A percentile compares a stretch with the other conserved stretches of the same genome.
phyloP scores from a whole-genome alignment of 2,797 vertebrate genomes.

The Sebastes vulpes region DNA sequence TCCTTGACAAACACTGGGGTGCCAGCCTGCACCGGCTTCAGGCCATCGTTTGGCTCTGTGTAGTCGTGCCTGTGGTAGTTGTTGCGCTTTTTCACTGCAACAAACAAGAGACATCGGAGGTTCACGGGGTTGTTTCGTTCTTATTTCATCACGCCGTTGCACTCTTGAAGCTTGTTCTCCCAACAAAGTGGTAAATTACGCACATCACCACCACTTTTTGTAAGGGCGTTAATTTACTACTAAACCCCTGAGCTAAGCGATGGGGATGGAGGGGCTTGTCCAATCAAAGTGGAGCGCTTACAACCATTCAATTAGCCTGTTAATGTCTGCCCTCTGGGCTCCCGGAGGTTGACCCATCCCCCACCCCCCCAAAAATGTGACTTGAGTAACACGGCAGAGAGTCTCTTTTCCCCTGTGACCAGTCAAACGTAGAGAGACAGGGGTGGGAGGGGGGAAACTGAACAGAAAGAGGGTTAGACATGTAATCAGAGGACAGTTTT shows the following conservation, averaged over 20 bases:
- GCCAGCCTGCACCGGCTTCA: slow-evolving; percentile 95
- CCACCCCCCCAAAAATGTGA: slow-evolving; percentile 24
- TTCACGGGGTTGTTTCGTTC: neutral
- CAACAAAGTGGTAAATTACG: slow-evolving; percentile 34
- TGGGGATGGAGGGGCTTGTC: slow-evolving; percentile 27
- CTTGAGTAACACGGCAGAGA: slow-evolving; percentile 25
- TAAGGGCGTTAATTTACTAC: slow-evolving; percentile 31
- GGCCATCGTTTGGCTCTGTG: slow-evolving; percentile 93
- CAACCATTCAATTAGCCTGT: slow-evolving; percentile 73
- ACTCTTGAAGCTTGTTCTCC: neutral
- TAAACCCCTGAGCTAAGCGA: slow-evolving; percentile 25
- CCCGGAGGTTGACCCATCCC: slow-evolving; percentile 25
- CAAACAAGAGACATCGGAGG: neutral
- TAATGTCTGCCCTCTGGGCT: slow-evolving; percentile 65
- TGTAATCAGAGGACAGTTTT: neutral
- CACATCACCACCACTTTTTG: slow-evolving; percentile 26
- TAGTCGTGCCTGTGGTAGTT: slow-evolving; percentile 99
- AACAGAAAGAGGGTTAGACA: slow-evolving; percentile 8
- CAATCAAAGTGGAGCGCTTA: slow-evolving; percentile 61
- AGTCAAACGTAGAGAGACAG: slow-evolving; percentile 11
- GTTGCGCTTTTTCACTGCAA: slow-evolving; percentile 94
- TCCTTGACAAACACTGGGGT: slow-evolving; percentile 93
- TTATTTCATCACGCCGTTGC: neutral
- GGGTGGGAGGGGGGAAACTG: neutral
- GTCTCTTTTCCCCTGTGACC: slow-evolving; percentile 24